Percentiles rank a stretch among this genome's conserved stretches.
These are phyloP conservation scores for Xiphophorus hellerii DNA, from an alignment of 2,113 vertebrate species.

Conservation along the genomic window DNA sequence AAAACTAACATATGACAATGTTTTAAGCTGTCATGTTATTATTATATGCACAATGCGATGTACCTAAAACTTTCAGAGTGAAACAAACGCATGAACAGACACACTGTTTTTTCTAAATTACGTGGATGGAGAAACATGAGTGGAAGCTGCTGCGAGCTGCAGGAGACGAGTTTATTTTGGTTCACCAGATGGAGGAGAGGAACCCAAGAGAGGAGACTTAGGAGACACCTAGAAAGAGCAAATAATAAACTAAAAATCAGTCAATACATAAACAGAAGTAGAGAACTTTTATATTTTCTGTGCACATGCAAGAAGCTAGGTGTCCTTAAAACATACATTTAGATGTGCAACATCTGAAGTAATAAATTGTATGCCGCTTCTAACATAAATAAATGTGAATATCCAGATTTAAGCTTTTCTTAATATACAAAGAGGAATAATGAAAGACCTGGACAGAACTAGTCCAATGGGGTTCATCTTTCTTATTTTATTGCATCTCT, in stretches of 20 bases:
- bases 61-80: slow-evolving; percentile 41
- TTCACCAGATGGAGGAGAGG: slow-evolving; percentile 74
- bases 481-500: too few species aligned
- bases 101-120: slow-evolving; percentile 31
- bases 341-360: background rate
- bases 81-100: slow-evolving; percentile 41
- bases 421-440: too few species aligned
- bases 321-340: too few species aligned
- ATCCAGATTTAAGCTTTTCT: too few species aligned
- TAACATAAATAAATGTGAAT: too few species aligned
- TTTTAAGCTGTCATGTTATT: slow-evolving; percentile 22
- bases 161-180: slow-evolving; percentile 64
- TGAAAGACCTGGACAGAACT: too few species aligned
- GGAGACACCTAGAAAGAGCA: slow-evolving; percentile 73
- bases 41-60: slow-evolving; percentile 32
- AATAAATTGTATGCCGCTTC: too few species aligned
- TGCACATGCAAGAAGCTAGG: background rate
- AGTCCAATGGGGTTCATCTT: too few species aligned
- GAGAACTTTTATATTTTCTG: background rate
- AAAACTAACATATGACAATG: slow-evolving; percentile 25
- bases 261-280: background rate
- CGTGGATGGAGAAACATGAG: slow-evolving; percentile 28
- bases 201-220: slow-evolving; percentile 79
- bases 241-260: background rate
- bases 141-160: slow-evolving; percentile 28